These are phyloP conservation scores for Rhodinocichla rosea DNA, from an alignment of 2,113 vertebrate species.

Conservation along the genomic window DNA sequence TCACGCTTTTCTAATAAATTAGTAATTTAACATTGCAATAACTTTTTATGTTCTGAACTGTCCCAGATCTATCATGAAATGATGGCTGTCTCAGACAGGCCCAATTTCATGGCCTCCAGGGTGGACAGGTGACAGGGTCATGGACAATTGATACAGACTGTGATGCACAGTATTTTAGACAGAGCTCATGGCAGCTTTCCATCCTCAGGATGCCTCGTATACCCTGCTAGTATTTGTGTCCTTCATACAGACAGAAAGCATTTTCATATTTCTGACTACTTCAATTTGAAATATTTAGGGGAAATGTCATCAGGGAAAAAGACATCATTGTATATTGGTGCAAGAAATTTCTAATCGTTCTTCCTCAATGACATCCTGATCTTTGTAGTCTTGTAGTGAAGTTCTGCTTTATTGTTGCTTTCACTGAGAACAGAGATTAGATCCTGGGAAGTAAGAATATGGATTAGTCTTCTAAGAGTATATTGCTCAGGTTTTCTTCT, in stretches of 20 bases:
- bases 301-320: neutral
- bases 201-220: neutral
- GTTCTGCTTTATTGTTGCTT: neutral
- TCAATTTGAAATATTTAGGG: neutral
- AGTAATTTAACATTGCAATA: neutral
- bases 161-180: neutral
- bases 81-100: neutral
- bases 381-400: neutral
- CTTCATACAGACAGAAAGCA: neutral
- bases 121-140: neutral
- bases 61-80: neutral
- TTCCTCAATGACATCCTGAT: neutral
- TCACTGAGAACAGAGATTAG: neutral
- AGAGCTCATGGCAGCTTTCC: neutral
- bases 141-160: neutral
- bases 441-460: neutral
- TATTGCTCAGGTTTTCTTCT: neutral
- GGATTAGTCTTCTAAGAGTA: neutral
- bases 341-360: neutral
- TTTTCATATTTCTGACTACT: neutral
- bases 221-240: neutral
- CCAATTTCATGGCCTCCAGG: neutral
- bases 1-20: neutral
- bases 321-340: neutral
- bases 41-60: neutral